Conservation (phyloP, 1,140 invertebrate genomes). For the Xylocopa sonorina region DNA sequence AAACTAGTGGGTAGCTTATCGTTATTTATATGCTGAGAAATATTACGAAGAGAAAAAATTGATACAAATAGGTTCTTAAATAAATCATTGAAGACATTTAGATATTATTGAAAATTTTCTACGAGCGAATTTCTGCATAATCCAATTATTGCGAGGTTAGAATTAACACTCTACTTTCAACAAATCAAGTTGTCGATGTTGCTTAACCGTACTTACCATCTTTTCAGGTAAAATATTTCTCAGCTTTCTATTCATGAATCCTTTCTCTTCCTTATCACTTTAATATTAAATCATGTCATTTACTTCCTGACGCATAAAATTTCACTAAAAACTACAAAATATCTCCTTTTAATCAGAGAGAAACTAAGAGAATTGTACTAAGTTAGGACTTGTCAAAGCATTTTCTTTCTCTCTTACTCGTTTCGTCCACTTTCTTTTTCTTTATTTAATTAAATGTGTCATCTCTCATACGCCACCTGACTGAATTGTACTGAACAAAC, state of each 20-base stretch:
- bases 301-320: neutral
- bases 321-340: neutral
- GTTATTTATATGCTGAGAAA: too few species aligned
- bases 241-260: conserved; percentile 26
- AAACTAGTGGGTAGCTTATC: too few species aligned
- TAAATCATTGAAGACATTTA: neutral
- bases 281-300: conserved; percentile 8
- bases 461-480: conserved; percentile 32
- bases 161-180: conserved; percentile 16
- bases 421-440: conserved; percentile 10
- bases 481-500: neutral
- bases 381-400: conserved; percentile 39
- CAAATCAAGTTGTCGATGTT: neutral
- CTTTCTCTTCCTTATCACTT: neutral
- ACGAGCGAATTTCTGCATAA: neutral
- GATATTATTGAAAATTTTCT: neutral
- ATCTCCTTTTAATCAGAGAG: neutral
- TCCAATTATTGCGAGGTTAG: conserved; percentile 24
- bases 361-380: conserved; percentile 8
- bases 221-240: conserved; percentile 6
- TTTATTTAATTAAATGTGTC: conserved; percentile 39
- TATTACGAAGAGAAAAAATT: conserved; percentile 18
- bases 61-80: neutral
- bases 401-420: conserved; percentile 15
- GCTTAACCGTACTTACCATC: conserved; percentile 24